A percentile compares a stretch with the other conserved stretches of the same genome.
Conservation (phyloP, 2,888 invertebrate species). For the Acanthosoma haemorrhoidale region DNA sequence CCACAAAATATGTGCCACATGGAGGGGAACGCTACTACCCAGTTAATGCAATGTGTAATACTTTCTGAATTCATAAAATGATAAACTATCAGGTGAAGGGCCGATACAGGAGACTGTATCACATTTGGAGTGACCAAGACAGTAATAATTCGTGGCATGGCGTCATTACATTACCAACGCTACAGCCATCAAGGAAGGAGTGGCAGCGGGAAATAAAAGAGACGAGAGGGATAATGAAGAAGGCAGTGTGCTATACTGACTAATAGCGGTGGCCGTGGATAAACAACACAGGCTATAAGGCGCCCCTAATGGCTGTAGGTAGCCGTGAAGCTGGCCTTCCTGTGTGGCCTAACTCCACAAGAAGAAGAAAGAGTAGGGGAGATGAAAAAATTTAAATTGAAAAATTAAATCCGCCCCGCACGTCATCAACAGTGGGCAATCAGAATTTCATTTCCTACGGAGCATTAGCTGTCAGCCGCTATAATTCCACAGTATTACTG, state of each 20-base stretch:
- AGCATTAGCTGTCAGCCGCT: neutral
- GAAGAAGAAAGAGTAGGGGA: neutral
- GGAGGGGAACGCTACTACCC: too few species aligned
- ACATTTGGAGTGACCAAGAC: too few species aligned
- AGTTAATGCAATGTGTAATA: too few species aligned
- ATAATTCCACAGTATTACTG: neutral
- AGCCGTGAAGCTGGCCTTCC: neutral
- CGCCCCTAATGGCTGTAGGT: neutral
- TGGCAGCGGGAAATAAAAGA: neutral
- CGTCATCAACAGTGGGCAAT: constrained; percentile 30
- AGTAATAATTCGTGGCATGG: too few species aligned
- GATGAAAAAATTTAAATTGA: constrained; percentile 29
- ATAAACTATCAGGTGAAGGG: too few species aligned
- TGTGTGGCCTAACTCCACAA: neutral
- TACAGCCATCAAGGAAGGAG: neutral
- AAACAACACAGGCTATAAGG: neutral
- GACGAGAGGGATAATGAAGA: neutral
- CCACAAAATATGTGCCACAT: too few species aligned
- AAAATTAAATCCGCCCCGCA: constrained; percentile 22
- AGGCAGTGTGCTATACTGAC: neutral
- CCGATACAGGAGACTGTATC: too few species aligned
- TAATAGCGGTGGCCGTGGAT: neutral
- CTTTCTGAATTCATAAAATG: too few species aligned
- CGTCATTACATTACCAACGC: neutral
- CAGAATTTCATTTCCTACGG: constrained; percentile 34